These are phyloP conservation scores for Tachysurus fulvidraco DNA, from an alignment of 2,113 vertebrate genomes.

Conservation along the genomic window DNA sequence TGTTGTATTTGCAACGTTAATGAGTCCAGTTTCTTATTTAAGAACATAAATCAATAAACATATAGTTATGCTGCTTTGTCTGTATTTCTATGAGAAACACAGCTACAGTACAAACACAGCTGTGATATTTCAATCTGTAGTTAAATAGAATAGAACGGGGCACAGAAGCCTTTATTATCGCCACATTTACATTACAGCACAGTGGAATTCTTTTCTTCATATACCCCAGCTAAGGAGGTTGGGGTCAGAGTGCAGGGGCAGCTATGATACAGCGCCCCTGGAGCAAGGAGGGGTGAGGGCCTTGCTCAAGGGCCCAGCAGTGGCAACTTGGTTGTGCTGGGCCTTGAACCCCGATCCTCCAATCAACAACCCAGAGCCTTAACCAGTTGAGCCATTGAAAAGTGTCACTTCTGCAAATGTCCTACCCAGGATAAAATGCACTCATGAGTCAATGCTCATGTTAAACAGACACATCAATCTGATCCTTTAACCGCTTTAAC, in stretches of 20 bases:
- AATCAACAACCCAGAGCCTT: no score
- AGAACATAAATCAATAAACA: neutral
- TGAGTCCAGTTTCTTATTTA: neutral
- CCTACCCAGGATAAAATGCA: neutral
- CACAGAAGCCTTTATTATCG: no score
- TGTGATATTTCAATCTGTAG: neutral
- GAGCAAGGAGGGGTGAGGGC: no score
- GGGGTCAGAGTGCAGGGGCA: no score
- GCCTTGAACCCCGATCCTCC: no score
- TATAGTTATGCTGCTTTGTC: neutral
- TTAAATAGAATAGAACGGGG: no score
- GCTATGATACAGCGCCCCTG: no score
- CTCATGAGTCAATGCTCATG: neutral
- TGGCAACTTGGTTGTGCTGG: no score
- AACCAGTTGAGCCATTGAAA: neutral
- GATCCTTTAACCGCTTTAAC: neutral
- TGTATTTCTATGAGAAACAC: neutral
- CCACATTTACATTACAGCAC: no score
- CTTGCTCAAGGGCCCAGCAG: no score
- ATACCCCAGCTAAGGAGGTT: no score
- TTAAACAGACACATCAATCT: neutral
- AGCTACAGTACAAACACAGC: neutral
- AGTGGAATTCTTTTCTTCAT: no score
- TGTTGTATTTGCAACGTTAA: neutral
- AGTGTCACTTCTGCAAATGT: neutral